Conservation (phyloP, 2,797 vertebrate genomes). For the Dromococcyx pavoninus region DNA sequence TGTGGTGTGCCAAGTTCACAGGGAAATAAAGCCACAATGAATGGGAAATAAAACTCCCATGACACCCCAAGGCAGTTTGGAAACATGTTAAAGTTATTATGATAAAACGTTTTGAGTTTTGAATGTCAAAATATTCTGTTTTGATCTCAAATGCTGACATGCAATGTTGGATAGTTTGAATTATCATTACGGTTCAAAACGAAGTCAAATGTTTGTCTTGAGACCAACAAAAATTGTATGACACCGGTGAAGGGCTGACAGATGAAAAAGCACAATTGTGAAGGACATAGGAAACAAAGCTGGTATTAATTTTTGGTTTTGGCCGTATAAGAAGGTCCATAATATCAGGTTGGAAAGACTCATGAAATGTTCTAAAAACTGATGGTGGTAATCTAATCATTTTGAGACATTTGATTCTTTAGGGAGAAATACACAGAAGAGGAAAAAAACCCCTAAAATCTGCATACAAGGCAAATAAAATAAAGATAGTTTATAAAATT, state of each 20-base stretch:
- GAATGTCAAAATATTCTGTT: neutral
- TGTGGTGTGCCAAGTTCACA: neutral
- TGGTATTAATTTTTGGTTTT: neutral
- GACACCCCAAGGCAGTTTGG: neutral
- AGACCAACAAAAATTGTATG: neutral
- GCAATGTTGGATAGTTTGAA: neutral
- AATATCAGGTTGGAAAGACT: neutral
- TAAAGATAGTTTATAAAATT: neutral
- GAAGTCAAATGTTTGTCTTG: neutral
- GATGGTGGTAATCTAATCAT: neutral
- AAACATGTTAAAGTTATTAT: neutral
- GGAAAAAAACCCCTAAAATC: neutral
- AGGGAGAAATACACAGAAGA: neutral
- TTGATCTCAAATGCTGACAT: neutral
- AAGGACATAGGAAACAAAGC: neutral
- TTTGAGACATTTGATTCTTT: neutral
- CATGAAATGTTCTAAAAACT: neutral
- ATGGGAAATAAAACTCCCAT: neutral
- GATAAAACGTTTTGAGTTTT: neutral
- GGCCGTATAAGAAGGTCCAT: neutral
- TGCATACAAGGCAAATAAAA: neutral
- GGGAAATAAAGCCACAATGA: neutral
- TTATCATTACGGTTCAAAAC: neutral
- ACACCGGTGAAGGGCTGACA: neutral
- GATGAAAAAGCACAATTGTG: neutral